Percentiles rank a stretch among this genome's conserved stretches.
phyloP scores from a whole-genome alignment of 2,113 vertebrate genomes.

The Desmodus rotundus region DNA sequence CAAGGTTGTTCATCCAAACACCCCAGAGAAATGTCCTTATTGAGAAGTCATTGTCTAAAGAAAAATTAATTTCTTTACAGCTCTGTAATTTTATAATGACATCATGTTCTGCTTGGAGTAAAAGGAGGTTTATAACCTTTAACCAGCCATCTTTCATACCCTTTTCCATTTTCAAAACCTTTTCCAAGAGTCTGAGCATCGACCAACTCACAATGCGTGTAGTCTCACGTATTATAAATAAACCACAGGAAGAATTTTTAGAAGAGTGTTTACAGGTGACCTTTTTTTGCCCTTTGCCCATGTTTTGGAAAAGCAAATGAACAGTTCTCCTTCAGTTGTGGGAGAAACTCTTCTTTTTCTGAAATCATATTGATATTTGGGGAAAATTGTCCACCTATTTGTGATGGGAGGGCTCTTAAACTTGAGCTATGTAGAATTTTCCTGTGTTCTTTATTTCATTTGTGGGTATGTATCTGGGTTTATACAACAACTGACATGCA shows the following conservation, averaged over 20 bases:
- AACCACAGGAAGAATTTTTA: neutral
- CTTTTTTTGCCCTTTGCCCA: neutral
- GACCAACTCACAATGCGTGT: neutral
- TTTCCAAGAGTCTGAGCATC: neutral
- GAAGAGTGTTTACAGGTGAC: neutral
- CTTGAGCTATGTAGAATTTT: neutral
- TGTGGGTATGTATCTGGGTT: neutral
- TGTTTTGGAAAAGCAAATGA: neutral
- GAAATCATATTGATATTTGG: neutral
- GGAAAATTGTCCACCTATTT: neutral
- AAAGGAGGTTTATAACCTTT: neutral
- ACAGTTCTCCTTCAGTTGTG: neutral
- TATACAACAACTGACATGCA: neutral
- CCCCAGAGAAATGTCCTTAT: neutral
- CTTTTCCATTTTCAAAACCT: slow-evolving; percentile 27
- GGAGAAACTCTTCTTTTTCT: neutral
- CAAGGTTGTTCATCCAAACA: neutral
- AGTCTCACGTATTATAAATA: neutral
- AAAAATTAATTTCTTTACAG: neutral
- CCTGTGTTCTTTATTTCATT: neutral
- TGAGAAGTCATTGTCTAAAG: slow-evolving; percentile 12
- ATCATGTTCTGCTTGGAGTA: neutral
- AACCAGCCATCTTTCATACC: neutral
- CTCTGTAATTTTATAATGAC: slow-evolving; percentile 4
- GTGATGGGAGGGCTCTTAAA: neutral